Base-by-base conservation (phyloP, 2,888 invertebrate genomes). In the Drosophila merina region DNA sequence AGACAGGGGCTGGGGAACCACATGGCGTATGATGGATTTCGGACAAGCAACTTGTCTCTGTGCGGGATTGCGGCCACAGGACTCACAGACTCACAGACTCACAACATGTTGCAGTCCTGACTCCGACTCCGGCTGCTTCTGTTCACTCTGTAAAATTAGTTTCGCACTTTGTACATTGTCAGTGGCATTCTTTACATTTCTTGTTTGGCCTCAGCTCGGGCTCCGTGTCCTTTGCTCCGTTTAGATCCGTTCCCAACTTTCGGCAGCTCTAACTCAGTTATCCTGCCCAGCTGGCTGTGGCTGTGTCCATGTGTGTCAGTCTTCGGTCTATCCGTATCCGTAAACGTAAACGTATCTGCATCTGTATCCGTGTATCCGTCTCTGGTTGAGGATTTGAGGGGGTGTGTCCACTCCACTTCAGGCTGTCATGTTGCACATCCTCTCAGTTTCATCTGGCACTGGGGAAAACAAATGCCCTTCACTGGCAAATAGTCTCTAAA, bases 151-250 rank as follows among this genome's bases (percentile, higher is more conserved):
- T 80, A 74, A 88, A 89, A 89, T 88, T 88, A 88, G 88, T 88
- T 88, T 88, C 85, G 81, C 86, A 86, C 87, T 88, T 89, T 88
- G 89, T 85, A 87, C 83, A 81, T 86, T 88, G 88, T 85, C 86
- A 83, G 79, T 86, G 68, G 83, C 86, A 88, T 85, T 85, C 87
- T 85, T 82, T 86, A 72, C 84, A 81, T 79, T 81, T 81, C 79
- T 74, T 74, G 71, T 68, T 52, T 68, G 75, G 62, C 64, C 72
- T 69, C 72, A 74, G 58, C 10, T 7, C 25, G 33, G 4, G 45
- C 31, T 51, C 42, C 38, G 28, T 26, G 10, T 14, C 10, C 58
- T n/a, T n/a, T 30, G 5, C 42, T 30, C 33, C 30, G 14, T 20
- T 12, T 49, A 25, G 51, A 20, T 20, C 54, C 33, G 26, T 26